These are phyloP conservation scores for Lasioglossum morio DNA, from an alignment of 2,888 invertebrate species.

Conservation along the genomic window DNA sequence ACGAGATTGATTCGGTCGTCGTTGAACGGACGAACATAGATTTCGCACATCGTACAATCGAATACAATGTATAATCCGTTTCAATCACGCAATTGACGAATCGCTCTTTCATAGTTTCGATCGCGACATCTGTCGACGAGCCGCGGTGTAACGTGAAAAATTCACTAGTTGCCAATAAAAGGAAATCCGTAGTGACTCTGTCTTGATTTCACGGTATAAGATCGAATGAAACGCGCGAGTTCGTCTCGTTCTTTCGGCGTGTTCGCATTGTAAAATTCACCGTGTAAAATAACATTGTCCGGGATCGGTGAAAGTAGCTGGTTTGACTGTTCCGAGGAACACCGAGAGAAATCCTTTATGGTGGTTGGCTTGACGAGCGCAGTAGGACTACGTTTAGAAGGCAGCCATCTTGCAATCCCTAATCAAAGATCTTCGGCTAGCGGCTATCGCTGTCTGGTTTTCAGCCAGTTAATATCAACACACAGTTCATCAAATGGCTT, in stretches of 20 bases:
- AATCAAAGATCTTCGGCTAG: conserved; percentile 94
- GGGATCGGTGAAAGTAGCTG: not conserved
- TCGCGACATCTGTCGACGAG: conserved; percentile 69
- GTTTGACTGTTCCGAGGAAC: not conserved
- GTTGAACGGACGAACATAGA: conserved; percentile 13
- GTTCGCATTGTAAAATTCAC: conserved; percentile 43
- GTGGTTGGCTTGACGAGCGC: conserved; percentile 87
- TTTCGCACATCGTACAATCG: too few relatives aligned
- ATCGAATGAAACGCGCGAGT: conserved; percentile 17
- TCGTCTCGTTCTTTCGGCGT: not conserved
- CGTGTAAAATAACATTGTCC: conserved; percentile 34
- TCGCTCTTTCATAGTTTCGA: conserved; percentile 31
- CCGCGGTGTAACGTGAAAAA: conserved; percentile 67
- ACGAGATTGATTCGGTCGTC: conserved; percentile 25
- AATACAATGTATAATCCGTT: conserved; percentile 30
- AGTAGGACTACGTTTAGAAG: conserved; percentile 92
- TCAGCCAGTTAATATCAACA: conserved; percentile 90
- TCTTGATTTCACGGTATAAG: conserved; percentile 59
- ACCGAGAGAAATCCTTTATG: conserved; percentile 52
- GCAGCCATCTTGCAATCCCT: conserved; percentile 95
- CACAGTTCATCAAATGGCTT: conserved; percentile 90
- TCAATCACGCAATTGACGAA: conserved; percentile 54
- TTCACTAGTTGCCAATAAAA: conserved; percentile 80
- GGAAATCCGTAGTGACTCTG: conserved; percentile 78
- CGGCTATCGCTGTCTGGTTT: conserved; percentile 93